Evolutionary conservation across 2,113 vertebrate species (phyloP).

Genomic region (Herpetotheres cachinnans): DNA sequence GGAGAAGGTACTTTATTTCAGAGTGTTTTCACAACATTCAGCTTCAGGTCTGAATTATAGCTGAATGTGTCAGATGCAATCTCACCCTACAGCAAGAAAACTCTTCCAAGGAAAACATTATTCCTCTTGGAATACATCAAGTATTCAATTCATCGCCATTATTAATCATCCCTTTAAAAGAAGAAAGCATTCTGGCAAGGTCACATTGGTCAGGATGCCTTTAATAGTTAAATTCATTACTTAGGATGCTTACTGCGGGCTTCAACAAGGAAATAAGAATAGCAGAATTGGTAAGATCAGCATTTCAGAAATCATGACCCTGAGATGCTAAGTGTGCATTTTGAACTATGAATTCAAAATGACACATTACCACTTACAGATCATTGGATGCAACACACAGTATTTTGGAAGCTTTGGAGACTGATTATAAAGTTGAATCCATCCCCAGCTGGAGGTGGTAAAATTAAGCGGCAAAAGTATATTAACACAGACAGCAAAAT

Average conservation of each 20-base stretch:
- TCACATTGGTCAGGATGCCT: background rate
- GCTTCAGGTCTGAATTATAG: background rate
- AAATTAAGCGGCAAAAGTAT: background rate
- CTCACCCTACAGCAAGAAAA: background rate
- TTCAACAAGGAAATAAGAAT: background rate
- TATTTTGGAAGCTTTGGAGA: background rate
- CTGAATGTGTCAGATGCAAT: background rate
- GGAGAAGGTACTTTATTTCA: background rate
- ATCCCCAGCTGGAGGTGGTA: background rate
- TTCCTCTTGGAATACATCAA: background rate
- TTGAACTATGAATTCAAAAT: background rate
- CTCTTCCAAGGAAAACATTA: background rate
- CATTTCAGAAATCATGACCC: background rate
- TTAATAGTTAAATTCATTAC: slow-evolving; percentile 1
- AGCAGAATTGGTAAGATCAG: background rate
- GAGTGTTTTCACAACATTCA: background rate
- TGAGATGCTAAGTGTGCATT: background rate
- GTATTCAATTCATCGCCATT: background rate
- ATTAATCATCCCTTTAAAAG: background rate
- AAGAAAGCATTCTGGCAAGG: background rate
- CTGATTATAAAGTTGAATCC: background rate
- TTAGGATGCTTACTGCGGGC: background rate
- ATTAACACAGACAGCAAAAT: background rate
- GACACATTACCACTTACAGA: background rate
- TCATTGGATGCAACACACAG: background rate